Conservation (phyloP, 2,113 vertebrate species). For the Odocoileus hemionus region DNA sequence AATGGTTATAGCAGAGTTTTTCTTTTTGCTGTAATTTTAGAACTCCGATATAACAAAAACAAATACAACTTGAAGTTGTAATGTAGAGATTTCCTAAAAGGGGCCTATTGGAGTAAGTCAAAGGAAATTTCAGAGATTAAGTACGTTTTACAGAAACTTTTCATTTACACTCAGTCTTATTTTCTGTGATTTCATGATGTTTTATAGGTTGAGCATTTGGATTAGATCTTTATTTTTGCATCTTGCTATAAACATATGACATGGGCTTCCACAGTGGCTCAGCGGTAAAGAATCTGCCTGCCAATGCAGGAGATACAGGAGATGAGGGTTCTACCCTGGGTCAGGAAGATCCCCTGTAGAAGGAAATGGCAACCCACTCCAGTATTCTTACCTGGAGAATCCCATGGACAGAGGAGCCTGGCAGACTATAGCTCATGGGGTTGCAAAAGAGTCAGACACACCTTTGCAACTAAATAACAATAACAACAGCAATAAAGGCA, state of each 20-base stretch:
- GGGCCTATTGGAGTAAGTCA: not conserved
- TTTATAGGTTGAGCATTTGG: not conserved
- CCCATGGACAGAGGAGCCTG: not conserved
- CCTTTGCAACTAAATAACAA: not conserved
- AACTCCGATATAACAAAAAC: not conserved
- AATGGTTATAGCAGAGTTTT: not conserved
- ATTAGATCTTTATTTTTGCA: not conserved
- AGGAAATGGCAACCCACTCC: not conserved
- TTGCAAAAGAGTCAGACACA: not conserved
- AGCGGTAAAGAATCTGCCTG: not conserved
- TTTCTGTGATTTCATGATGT: not conserved
- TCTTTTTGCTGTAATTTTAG: not conserved
- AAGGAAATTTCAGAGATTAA: not conserved
- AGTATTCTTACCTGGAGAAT: not conserved
- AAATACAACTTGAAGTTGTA: not conserved
- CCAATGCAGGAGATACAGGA: not conserved
- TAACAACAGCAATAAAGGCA: not conserved
- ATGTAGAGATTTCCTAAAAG: not conserved
- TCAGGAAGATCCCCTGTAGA: not conserved
- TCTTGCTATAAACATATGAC: not conserved
- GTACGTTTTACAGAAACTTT: not conserved
- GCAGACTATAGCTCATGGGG: not conserved
- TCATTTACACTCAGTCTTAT: not conserved
- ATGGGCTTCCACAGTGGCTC: not conserved
- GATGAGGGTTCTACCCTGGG: not conserved